Evolutionary conservation across 2,797 vertebrate species (phyloP).

Genomic region (Siniperca obscura): DNA sequence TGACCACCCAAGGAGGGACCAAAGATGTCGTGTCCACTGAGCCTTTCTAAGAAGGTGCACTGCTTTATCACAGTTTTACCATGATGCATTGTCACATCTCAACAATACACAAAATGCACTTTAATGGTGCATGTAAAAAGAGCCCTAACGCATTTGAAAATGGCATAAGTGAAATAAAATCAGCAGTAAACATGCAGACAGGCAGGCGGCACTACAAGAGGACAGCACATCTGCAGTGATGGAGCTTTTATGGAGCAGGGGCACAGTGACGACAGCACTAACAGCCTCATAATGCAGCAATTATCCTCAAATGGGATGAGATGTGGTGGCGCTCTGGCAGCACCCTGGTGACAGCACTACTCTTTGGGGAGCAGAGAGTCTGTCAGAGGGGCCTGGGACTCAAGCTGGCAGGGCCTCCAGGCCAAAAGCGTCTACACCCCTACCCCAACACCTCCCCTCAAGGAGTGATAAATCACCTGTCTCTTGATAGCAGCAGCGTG

Average conservation of each 20-base stretch:
- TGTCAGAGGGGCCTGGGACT: slow-evolving; percentile 46
- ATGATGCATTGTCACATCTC: slow-evolving; percentile 10
- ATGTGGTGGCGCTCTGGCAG: slow-evolving; percentile 37
- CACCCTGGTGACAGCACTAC: slow-evolving; percentile 59
- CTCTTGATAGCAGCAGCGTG: slow-evolving; percentile 59
- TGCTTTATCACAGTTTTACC: slow-evolving; percentile 4
- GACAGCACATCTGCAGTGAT: slow-evolving; percentile 49
- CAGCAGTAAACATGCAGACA: slow-evolving; percentile 40
- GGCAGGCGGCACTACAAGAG: slow-evolving; percentile 31
- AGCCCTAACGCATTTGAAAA: slow-evolving; percentile 32
- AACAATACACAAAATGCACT: slow-evolving; percentile 21
- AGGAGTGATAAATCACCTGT: slow-evolving; percentile 68
- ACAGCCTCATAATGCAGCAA: slow-evolving; percentile 69
- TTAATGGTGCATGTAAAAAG: slow-evolving; percentile 18
- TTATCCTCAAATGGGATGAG: slow-evolving; percentile 66
- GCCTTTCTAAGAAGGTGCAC: background rate
- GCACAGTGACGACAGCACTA: slow-evolving; percentile 58
- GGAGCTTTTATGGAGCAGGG: slow-evolving; percentile 62
- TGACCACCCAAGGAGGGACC: background rate
- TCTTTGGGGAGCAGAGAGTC: slow-evolving; percentile 56
- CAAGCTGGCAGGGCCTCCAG: slow-evolving; percentile 37
- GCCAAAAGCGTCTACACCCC: slow-evolving; percentile 22
- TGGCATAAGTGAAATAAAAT: slow-evolving; percentile 54
- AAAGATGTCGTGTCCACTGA: slow-evolving; percentile 3
- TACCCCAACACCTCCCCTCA: slow-evolving; percentile 11